phyloP scores from a whole-genome alignment of 2,888 invertebrate genomes.

The Aspidapion aeneum region DNA sequence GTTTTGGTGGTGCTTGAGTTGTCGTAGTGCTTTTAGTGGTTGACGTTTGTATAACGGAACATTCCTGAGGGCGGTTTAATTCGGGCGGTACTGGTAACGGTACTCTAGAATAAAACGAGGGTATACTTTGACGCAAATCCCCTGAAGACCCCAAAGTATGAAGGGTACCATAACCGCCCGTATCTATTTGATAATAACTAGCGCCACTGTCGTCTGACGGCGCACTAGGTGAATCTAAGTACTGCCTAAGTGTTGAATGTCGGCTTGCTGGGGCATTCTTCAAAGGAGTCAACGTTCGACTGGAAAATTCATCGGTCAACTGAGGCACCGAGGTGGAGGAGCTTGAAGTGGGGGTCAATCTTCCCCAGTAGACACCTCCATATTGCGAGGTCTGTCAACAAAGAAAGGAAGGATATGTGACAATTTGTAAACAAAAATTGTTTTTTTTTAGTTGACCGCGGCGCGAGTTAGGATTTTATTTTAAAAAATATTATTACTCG shows the following conservation, averaged over 20 bases:
- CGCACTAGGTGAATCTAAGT: conserved; percentile 28
- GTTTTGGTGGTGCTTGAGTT: conserved; percentile 9
- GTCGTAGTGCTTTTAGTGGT: not conserved
- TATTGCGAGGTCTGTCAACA: conserved; percentile 56
- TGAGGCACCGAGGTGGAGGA: conserved; percentile 12
- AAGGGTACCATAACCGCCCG: conserved; percentile 3
- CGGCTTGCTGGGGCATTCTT: conserved; percentile 29
- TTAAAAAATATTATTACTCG: too few species aligned
- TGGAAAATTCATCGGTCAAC: not conserved
- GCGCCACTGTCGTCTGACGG: not conserved
- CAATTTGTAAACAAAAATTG: conserved; percentile 35
- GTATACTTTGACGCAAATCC: conserved; percentile 22
- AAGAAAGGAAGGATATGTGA: conserved; percentile 59
- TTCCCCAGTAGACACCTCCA: conserved; percentile 48
- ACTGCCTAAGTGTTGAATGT: conserved; percentile 30
- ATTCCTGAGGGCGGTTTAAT: conserved; percentile 40
- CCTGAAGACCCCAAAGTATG: conserved; percentile 2
- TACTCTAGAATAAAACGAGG: conserved; percentile 28
- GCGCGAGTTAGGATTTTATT: conserved; percentile 23
- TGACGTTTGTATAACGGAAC: conserved; percentile 42
- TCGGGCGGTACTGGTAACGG: conserved; percentile 36
- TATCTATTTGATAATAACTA: not conserved
- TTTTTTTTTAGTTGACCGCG: conserved; percentile 4
- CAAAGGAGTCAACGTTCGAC: conserved; percentile 34
- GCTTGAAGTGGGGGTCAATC: conserved; percentile 44